Evolutionary conservation across 2,113 vertebrate species (phyloP), one percentile per base, ranked within the genome.

Genomic region (Pterocles gutturalis): DNA sequence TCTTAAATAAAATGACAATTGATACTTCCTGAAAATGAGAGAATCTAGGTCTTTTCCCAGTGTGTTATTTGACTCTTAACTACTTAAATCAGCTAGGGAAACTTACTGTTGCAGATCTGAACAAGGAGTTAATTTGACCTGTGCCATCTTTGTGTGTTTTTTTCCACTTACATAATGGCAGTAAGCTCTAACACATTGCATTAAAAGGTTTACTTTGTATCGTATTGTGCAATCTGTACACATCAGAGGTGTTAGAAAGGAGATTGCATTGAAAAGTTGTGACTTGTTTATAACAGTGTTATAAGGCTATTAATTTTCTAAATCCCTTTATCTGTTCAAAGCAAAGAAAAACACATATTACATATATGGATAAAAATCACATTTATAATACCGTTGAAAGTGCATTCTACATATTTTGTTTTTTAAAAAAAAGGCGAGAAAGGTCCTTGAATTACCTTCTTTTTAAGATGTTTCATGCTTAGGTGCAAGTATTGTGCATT

Each of bases 141-240:
- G 11, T 5, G 3, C 38, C 90, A 2, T 87, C 25, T 90, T 67
- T 79, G 6, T 54, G 26, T 72, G 22, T 92, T 87, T 82, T 17
- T 41, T 41, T 14, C 41, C 41, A 22, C 45, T 70, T 69, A 16
- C 11, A 2, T 69, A 45, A 34, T 60, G 45, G 25, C 22, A 57
- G 22, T 41, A 79, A 61, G 17, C n/a, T 69, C 21, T 73, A 72
- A 86, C 12, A 6, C 10, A 72, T 22, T 33, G 43, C 28, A 34
- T 48, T 70, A 13, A 60, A 71, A 87, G 17, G 11, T 79, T 89
- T 95, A 13, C 24, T 85, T 85, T 61, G 43, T 78, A n/a, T 48
- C 10, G 0, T 75, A 8, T 75, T 2, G 0, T 9, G 13, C 38
- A 72, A 45, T 72, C 48, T 60, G 51, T 25, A 54, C 31, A 1